Evolutionary conservation across 1,140 invertebrate genomes (phyloP).

Genomic region (Bilobella aurantiaca): DNA sequence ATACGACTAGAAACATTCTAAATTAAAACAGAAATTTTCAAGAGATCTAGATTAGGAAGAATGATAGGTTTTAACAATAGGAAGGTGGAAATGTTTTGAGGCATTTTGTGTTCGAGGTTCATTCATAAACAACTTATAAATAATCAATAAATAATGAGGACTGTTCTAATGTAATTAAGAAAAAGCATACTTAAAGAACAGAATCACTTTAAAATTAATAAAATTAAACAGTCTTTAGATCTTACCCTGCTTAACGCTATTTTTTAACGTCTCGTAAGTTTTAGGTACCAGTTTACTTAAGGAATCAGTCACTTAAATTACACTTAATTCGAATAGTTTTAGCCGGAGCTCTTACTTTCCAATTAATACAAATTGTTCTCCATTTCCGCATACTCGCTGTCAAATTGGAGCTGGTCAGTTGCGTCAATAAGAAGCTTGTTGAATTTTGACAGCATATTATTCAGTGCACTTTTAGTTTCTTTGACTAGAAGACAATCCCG

Average conservation of each 20-base stretch:
- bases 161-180: too few species aligned
- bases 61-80: too few species aligned
- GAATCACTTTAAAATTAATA: too few species aligned
- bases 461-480: slow-evolving; percentile 11
- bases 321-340: background rate
- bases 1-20: too few species aligned
- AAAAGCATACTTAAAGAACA: too few species aligned
- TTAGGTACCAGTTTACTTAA: background rate
- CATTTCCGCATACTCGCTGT: background rate
- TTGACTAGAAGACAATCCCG: slow-evolving; percentile 27
- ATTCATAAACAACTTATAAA: too few species aligned
- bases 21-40: too few species aligned
- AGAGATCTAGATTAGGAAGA: too few species aligned
- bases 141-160: too few species aligned
- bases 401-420: background rate
- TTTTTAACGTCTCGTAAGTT: background rate
- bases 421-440: background rate
- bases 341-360: background rate
- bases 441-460: background rate
- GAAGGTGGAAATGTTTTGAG: too few species aligned
- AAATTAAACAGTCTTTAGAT: too few species aligned
- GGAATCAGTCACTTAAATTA: background rate
- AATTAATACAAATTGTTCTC: background rate
- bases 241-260: background rate
- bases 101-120: too few species aligned